Base-by-base conservation (phyloP, 2,113 vertebrate species). In the Gymnogyps californianus region DNA sequence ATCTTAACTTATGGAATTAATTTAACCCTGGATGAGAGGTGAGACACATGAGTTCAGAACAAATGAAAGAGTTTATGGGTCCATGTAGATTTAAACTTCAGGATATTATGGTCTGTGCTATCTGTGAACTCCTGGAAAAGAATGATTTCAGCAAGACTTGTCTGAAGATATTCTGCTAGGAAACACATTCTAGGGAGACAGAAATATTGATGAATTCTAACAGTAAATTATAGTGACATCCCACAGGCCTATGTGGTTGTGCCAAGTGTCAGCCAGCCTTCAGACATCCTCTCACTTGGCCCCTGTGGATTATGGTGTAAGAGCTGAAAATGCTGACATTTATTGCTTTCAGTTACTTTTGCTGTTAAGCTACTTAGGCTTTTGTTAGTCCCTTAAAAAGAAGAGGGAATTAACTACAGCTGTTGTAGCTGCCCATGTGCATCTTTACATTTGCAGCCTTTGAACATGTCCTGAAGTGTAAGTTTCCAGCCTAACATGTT, bases 241-340 rank as follows among this genome's bases (percentile, higher is more conserved):
- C 13, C 36, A 67, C 22, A 72, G 40, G 49, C 24, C 31, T 13
- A 2, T 28, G 59, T 55, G n/a, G 34, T 65, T 78, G 24, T 82
- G 55, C 77, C 82, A 94, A 28, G 74, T 94, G 57, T 90, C 83
- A 80, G 25, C 36, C 71, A 93, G 12, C 8, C 85, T 92, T 85
- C 70, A 81, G 72, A 78, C 21, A 46, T 38, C 42, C 25, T 93
- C 51, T 83, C 26, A 38, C 13, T 40, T 51, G 57, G 47, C 26
- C 34, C 34, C 61, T 59, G n/a, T 15, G 52, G 76, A 40, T 77
- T 89, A 20, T n/a, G 6, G 18, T 47, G 34, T 32, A 81, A 87
- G 47, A 65, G 32, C 24, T 59, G n/a, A 64, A 77, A 77, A 42
- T 58, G 24, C 65, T 91, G 83, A 62, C 3, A 38, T 79, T 87